A percentile compares a stretch with the other conserved stretches of the same genome.
phyloP scores from a whole-genome alignment of 2,797 vertebrate species.

The Lithobates sylvaticus region DNA sequence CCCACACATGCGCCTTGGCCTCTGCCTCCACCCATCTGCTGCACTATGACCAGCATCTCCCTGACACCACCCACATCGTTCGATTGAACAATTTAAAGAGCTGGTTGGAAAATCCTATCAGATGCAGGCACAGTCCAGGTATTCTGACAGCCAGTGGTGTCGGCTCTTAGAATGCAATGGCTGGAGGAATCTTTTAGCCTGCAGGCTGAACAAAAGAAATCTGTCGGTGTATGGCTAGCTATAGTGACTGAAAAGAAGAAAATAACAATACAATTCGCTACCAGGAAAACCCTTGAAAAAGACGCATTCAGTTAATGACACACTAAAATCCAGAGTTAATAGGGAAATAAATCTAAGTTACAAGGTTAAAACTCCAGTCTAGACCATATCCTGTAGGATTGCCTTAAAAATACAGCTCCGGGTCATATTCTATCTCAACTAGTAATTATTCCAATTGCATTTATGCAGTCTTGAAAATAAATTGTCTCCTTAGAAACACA shows the following conservation, averaged over 20 bases:
- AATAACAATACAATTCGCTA: too few species aligned
- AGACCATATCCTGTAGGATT: conserved; percentile 43
- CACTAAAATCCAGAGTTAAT: conserved; percentile 21
- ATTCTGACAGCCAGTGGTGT: too few species aligned
- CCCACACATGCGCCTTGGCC: too few species aligned
- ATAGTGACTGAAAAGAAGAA: not conserved
- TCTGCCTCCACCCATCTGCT: too few species aligned
- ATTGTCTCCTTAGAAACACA: not conserved
- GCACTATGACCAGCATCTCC: too few species aligned
- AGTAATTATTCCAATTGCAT: conserved; percentile 7
- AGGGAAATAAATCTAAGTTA: conserved; percentile 30
- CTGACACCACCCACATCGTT: too few species aligned
- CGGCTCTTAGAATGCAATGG: too few species aligned
- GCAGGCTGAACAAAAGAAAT: too few species aligned
- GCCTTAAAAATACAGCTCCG: conserved; percentile 15
- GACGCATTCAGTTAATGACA: conserved; percentile 6
- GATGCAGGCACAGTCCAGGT: not conserved
- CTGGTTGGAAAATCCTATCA: too few species aligned
- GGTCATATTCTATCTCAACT: conserved; percentile 6
- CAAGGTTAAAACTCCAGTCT: conserved; percentile 31
- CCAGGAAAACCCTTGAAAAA: conserved; percentile 14
- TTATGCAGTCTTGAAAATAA: not conserved
- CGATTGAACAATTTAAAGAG: too few species aligned
- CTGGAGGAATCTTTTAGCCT: too few species aligned
- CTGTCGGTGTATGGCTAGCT: too few species aligned